phyloP scores from a whole-genome alignment of 2,113 vertebrate species.

The Pimephales promelas region DNA sequence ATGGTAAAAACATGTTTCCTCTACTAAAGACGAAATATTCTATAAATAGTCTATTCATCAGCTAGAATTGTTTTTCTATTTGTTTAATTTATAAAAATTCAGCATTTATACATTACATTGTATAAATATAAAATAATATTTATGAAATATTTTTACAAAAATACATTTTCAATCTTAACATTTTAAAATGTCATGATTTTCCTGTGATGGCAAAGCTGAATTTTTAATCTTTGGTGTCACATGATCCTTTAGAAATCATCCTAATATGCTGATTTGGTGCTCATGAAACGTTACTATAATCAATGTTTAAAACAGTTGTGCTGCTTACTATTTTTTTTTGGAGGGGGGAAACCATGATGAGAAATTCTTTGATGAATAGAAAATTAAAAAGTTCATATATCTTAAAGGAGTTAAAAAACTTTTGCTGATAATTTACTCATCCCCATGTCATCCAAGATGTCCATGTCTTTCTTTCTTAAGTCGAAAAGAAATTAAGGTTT shows the following conservation, averaged over 20 bases:
- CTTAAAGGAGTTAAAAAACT: too few relatives aligned
- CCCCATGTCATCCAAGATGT: too few relatives aligned
- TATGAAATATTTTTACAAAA: too few relatives aligned
- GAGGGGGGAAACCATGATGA: background rate
- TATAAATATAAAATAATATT: background rate
- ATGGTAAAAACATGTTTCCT: background rate
- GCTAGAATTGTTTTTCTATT: background rate
- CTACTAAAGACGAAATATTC: too few relatives aligned
- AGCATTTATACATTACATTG: background rate
- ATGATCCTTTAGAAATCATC: background rate
- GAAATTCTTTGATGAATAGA: background rate
- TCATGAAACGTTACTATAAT: background rate
- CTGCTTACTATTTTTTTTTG: background rate
- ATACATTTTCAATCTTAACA: background rate
- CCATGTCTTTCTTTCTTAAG: too few relatives aligned
- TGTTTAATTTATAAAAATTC: background rate
- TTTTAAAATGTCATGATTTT: background rate
- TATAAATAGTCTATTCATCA: too few relatives aligned
- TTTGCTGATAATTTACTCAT: too few relatives aligned
- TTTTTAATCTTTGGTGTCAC: background rate
- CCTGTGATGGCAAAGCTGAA: background rate
- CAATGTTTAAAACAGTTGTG: background rate
- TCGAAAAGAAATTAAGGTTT: too few relatives aligned
- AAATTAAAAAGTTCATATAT: background rate
- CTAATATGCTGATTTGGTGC: background rate